These are phyloP conservation scores for Condylura cristata DNA, from an alignment of 2,113 vertebrate species.

Conservation along the genomic window DNA sequence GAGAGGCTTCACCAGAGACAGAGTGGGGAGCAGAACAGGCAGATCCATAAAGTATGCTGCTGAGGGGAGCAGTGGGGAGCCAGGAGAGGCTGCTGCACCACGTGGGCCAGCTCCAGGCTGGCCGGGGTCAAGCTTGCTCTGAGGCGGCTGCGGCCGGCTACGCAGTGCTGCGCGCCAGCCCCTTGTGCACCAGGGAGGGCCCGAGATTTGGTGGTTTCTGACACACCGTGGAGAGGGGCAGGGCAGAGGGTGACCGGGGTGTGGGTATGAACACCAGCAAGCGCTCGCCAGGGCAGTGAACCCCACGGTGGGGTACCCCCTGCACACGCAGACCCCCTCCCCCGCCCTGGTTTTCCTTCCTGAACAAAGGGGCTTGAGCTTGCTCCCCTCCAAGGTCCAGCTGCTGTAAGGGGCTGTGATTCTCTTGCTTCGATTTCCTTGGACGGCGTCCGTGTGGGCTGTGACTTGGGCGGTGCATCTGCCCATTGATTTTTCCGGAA, in stretches of 20 bases:
- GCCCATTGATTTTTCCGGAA: conserved; percentile 33
- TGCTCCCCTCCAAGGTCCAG: not conserved
- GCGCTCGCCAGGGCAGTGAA: not conserved
- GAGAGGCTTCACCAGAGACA: no score
- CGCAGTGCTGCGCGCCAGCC: no score
- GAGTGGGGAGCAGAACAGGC: no score
- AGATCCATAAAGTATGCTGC: no score
- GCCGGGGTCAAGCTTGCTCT: no score
- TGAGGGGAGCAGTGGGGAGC: no score
- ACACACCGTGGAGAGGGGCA: not conserved
- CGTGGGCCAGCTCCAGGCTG: no score
- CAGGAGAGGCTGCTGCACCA: no score
- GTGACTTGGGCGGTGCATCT: not conserved
- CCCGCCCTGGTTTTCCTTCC: not conserved
- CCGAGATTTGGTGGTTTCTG: not conserved
- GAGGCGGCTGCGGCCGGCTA: no score
- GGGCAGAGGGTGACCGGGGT: not conserved
- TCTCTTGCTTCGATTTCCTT: conserved; percentile 27
- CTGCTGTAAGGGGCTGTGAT: not conserved
- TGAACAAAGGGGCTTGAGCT: not conserved
- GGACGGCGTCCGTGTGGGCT: not conserved
- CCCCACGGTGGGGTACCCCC: not conserved
- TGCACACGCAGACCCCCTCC: not conserved
- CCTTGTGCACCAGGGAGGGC: no score
- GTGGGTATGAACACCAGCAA: not conserved